Evolutionary conservation across 2,888 invertebrate genomes (phyloP), one percentile per base, ranked within the genome.

Genomic region (Hypena proboscidalis): DNA sequence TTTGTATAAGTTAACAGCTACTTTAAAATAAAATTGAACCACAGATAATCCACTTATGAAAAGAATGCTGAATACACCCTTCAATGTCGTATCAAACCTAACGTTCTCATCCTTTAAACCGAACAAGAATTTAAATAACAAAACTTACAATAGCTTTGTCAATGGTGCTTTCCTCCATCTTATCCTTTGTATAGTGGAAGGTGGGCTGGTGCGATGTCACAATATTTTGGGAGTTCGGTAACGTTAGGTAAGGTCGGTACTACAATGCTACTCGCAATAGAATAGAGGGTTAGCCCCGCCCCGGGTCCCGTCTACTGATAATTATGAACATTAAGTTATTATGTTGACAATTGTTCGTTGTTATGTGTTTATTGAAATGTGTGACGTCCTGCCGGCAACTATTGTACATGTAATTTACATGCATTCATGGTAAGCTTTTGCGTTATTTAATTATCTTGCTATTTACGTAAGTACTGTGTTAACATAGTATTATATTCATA

Each of bases 121-220:
- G 30, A 36, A 45, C 32, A 32, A 21, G 44, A 36, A 63, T 64
- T 63, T 54, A 51, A 67, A 63, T 64, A 49, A 67, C 64, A 64
- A 67, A 48, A 45, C 29, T 34, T 20, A 62, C 66, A 62, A 62
- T 51, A 14, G 48, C 8, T 29, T 40, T 30, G 8, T 41, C 56
- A 39, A 60, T 61, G 58, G 50, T 40, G 58, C 27, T 43, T 36
- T 35, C 42, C 47, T 50, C 43, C 29, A 47, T 40, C 47, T 44
- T 34, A 49, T 39, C 50, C 55, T 58, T 53, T 59, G 54, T 63
- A 39, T 40, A 15, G 7, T 8, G 8, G 15, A 43, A 61, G 62
- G 64, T 62, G 63, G 61, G 52, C 34, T n/a, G n/a, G n/a, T n/a
- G 55, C 55, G 43, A 40, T 77, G 79, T 80, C 80, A 80, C 75